phyloP scores from a whole-genome alignment of 2,888 invertebrate species.

The Exocentrus adspersus region DNA sequence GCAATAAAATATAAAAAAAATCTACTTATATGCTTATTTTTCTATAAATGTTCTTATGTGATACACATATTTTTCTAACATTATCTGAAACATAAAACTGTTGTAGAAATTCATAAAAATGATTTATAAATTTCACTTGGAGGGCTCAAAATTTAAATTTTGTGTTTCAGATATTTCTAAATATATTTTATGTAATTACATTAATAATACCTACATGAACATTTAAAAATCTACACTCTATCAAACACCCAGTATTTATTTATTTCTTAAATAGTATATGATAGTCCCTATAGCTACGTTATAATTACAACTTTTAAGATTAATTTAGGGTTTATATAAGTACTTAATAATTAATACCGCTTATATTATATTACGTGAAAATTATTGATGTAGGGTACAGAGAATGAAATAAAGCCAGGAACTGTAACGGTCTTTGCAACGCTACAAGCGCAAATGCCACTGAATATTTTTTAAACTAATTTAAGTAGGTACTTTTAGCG shows the following conservation, averaged over 20 bases:
- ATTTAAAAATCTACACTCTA: conserved; percentile 10
- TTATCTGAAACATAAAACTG: conserved; percentile 19
- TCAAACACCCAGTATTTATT: conserved; percentile 13
- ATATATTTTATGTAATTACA: too few relatives aligned
- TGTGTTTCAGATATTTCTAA: conserved; percentile 15
- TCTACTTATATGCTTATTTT: too few relatives aligned
- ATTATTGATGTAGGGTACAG: too few relatives aligned
- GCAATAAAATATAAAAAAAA: not conserved
- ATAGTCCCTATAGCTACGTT: too few relatives aligned
- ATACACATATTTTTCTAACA: not conserved
- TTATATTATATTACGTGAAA: conserved; percentile 6
- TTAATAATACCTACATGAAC: conserved; percentile 14
- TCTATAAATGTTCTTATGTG: too few relatives aligned
- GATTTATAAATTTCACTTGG: conserved; percentile 23
- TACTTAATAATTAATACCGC: too few relatives aligned
- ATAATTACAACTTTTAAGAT: too few relatives aligned
- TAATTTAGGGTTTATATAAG: too few relatives aligned
- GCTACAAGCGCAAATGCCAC: conserved; percentile 5
- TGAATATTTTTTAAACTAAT: conserved; percentile 5
- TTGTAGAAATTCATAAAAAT: conserved; percentile 18
- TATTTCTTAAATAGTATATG: too few relatives aligned
- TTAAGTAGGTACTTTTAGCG: not conserved
- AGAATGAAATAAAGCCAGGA: too few relatives aligned
- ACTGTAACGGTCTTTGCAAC: too few relatives aligned
- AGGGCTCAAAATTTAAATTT: conserved; percentile 22